These are phyloP conservation scores for Calidris pugnax DNA, from an alignment of 2,113 vertebrate genomes.

Conservation along the genomic window DNA sequence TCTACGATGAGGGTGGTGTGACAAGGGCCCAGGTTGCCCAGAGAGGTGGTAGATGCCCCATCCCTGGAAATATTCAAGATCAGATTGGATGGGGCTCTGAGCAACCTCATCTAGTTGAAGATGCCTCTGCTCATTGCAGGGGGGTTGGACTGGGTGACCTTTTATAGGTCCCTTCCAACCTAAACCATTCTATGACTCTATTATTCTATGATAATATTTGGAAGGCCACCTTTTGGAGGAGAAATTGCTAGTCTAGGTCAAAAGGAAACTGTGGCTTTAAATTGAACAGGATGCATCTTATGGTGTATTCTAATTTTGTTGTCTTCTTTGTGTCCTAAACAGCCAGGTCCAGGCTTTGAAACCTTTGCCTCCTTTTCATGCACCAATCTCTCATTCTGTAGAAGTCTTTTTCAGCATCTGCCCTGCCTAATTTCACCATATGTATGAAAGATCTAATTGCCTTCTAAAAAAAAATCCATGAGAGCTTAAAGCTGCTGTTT, in stretches of 20 bases:
- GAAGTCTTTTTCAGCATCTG: neutral
- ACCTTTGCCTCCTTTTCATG: neutral
- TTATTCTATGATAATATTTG: neutral
- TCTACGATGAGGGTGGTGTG: neutral
- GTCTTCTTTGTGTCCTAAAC: neutral
- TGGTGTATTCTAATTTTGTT: neutral
- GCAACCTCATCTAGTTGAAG: neutral
- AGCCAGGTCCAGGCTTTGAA: neutral
- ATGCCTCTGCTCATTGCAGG: neutral
- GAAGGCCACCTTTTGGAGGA: neutral
- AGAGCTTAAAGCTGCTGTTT: neutral
- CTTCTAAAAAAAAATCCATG: neutral
- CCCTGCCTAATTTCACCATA: neutral
- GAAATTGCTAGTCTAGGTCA: neutral
- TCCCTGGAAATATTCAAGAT: neutral
- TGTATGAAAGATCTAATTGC: neutral
- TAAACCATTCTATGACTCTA: neutral
- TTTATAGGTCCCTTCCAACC: neutral
- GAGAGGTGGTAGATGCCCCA: neutral
- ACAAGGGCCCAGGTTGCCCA: neutral
- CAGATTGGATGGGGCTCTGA: neutral
- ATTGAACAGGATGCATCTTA: neutral
- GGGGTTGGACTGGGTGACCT: neutral
- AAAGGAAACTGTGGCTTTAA: neutral
- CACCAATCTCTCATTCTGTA: neutral